A percentile compares a stretch with the other conserved stretches of the same genome.
Conservation (phyloP, 2,797 vertebrate genomes). For the Coilia nasus region DNA sequence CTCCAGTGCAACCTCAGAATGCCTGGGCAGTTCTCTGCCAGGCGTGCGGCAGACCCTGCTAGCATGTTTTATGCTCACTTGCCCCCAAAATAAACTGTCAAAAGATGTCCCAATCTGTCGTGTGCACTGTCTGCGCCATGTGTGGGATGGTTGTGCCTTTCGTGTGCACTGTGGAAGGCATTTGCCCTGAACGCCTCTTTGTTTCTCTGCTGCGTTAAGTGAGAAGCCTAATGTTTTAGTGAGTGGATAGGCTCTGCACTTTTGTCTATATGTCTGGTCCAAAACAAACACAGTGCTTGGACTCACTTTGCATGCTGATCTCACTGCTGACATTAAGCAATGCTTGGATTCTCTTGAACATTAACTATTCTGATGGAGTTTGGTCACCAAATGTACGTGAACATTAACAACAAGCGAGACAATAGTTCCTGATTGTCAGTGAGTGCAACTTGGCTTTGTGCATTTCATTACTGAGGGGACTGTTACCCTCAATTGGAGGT, state of each 20-base stretch:
- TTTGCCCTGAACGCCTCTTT: conserved; percentile 5
- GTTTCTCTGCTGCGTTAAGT: conserved; percentile 14
- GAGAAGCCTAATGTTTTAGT: conserved; percentile 27
- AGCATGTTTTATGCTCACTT: conserved; percentile 72
- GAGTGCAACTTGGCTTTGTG: conserved; percentile 54
- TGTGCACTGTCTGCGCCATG: conserved; percentile 59
- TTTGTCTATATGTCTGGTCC: conserved; percentile 21
- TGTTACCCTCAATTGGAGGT: neutral
- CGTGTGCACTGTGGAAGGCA: neutral
- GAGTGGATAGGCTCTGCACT: conserved; percentile 22
- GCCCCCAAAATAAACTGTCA: conserved; percentile 77
- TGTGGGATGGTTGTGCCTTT: conserved; percentile 52
- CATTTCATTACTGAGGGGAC: conserved; percentile 55
- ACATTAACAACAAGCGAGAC: conserved; percentile 69
- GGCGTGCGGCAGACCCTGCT: conserved; percentile 64
- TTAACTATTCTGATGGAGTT: conserved; percentile 62
- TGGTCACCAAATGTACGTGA: conserved; percentile 56
- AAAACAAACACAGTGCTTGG: neutral
- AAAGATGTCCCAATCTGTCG: conserved; percentile 62
- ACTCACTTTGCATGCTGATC: conserved; percentile 53
- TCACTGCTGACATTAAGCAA: conserved; percentile 59
- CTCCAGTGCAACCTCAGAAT: conserved; percentile 73
- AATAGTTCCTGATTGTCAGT: conserved; percentile 51
- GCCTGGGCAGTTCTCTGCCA: conserved; percentile 64
- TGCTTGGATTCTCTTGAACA: conserved; percentile 71